Evolutionary conservation across 1,140 invertebrate genomes (phyloP), one percentile per base, ranked within the genome.

Genomic region (Anastrepha obliqua): DNA sequence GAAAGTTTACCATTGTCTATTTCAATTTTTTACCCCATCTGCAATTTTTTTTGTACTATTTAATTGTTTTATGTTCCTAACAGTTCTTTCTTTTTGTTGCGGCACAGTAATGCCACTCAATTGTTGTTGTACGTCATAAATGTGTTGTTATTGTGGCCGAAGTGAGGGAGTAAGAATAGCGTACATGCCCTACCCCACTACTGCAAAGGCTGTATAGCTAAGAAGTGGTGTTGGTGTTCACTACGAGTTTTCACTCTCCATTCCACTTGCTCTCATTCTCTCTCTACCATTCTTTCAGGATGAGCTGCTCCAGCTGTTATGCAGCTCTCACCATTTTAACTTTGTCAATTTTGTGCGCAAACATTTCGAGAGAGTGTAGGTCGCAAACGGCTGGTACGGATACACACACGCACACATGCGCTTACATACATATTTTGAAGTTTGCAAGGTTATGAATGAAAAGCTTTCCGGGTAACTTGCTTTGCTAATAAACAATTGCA

Each of bases 361-460:
- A 29, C 29, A 29, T 29, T 29, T 29, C 29, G 29, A 1, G 29
- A 29, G 29, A 29, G 29, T 29, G 29, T 29, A 29, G 29, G 29
- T 29, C 29, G 29, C 29, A 29, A 29, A 29, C 29, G 29, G 29
- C 59, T 17, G 59, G 9, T 17, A n/a, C n/a, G 59, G 1, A 17
- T n/a, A n/a, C 39, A 17, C 6, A 47, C 44, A 74, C 17, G 4
- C 9, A 2, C 11, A 42, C 3, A 74, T 74, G 39, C 42, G 39
- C 20, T 44, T 51, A 29, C 70, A 47, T 29, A 70, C 29, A 74
- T 47, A 74, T 74, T 74, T 51, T 51, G 70, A 74, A 74, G 58
- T 60, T 85, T 86, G 89, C 88, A 87, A 89, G 90, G 90, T 91
- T 91, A 91, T 91, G 91, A 91, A 91, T 91, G 91, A 91, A 91